Evolutionary conservation across 2,888 invertebrate species (phyloP).

Genomic region (Hydroisotoma schaefferi): DNA sequence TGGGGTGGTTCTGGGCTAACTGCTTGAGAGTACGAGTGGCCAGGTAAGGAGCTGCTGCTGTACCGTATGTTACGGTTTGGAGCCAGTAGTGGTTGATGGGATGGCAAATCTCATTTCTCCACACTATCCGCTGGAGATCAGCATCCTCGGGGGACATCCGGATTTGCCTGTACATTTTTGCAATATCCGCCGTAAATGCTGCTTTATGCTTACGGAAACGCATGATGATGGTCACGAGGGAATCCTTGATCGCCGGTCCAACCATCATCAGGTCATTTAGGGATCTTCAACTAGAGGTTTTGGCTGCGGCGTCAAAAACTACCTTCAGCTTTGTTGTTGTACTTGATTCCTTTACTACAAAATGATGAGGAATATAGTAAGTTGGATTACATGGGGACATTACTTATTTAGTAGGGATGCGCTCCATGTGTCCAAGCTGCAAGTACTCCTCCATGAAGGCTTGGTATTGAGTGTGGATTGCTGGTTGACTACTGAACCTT

Average conservation of each 20-base stretch:
- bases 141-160: slow-evolving; percentile 44
- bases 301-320: slow-evolving; percentile 20
- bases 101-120: slow-evolving; percentile 46
- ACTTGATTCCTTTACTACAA: slow-evolving; percentile 6
- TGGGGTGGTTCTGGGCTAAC: slow-evolving; percentile 43
- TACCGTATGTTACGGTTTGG: slow-evolving; percentile 50
- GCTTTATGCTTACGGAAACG: slow-evolving; percentile 48
- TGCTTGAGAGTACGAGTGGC: slow-evolving; percentile 48
- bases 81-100: slow-evolving; percentile 38
- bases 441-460: slow-evolving; percentile 47
- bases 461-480: slow-evolving; percentile 28
- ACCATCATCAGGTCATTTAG: slow-evolving; percentile 11
- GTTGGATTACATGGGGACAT: background rate
- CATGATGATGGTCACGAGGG: slow-evolving; percentile 45
- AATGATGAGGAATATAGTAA: slow-evolving; percentile 19
- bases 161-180: slow-evolving; percentile 50
- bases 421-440: slow-evolving; percentile 43
- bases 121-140: slow-evolving; percentile 51
- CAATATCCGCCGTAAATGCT: slow-evolving; percentile 49
- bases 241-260: slow-evolving; percentile 19
- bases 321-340: slow-evolving; percentile 13
- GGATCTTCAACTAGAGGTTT: background rate
- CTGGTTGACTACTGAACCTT: slow-evolving; percentile 13
- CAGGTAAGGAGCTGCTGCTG: slow-evolving; percentile 48
- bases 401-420: background rate